Evolutionary conservation across 2,888 invertebrate species (phyloP).

Genomic region (Torymus auratus): DNA sequence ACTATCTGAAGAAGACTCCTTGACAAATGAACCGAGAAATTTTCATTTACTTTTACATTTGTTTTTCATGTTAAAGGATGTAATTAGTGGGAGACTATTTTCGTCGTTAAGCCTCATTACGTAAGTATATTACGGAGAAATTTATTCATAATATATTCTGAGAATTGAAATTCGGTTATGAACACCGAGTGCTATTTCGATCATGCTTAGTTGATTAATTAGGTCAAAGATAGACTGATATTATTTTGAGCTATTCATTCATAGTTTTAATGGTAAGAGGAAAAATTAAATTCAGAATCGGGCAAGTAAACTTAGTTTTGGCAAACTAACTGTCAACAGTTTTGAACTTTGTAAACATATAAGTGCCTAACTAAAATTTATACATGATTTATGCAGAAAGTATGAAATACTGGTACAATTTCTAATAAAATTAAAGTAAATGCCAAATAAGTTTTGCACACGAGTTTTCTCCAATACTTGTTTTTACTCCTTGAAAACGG

Average conservation of each 20-base stretch:
- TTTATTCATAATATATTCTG: no score
- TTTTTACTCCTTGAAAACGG: no score
- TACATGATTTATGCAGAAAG: background rate
- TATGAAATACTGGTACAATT: background rate
- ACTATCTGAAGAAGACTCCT: background rate
- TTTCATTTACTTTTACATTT: slow-evolving; percentile 12
- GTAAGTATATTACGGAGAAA: background rate
- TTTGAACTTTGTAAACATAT: background rate
- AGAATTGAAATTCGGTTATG: no score
- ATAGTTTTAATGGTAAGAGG: background rate
- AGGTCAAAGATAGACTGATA: background rate
- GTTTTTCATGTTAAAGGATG: background rate
- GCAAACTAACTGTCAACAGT: slow-evolving; percentile 25
- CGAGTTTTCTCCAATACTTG: no score
- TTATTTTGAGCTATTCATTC: slow-evolving; percentile 11
- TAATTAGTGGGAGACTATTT: background rate
- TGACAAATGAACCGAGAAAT: slow-evolving; percentile 17
- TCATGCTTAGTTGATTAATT: background rate
- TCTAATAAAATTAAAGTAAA: slow-evolving; percentile 1
- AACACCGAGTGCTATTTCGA: no score
- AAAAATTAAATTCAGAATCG: background rate
- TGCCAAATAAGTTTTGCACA: background rate
- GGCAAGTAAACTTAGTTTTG: slow-evolving; percentile 35
- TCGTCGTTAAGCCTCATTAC: background rate
- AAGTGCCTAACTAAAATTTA: background rate